Percentiles rank a stretch among this genome's conserved stretches.
Evolutionary conservation across 1,140 invertebrate species (phyloP).

Genomic region (Conus betulinus): DNA sequence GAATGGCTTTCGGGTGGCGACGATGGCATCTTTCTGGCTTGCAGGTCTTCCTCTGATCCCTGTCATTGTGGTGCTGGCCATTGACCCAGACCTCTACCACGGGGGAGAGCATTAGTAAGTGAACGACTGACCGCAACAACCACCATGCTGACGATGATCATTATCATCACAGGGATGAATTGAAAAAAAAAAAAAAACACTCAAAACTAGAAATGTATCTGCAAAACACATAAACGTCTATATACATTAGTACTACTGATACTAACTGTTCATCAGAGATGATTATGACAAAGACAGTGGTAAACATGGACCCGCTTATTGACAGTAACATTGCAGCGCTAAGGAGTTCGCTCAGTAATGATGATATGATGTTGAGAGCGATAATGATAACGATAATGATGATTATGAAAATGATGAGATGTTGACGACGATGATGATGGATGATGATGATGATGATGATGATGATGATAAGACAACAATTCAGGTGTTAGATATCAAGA

Average conservation of each 20-base stretch:
- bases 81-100: slow-evolving; percentile 64
- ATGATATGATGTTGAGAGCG: slow-evolving; percentile 33
- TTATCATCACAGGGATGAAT: neutral
- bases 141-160: neutral
- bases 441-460: slow-evolving; percentile 46
- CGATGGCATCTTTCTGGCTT: neutral
- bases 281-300: slow-evolving; percentile 21
- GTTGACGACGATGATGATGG: no score
- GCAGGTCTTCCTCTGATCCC: slow-evolving; percentile 67
- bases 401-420: slow-evolving; percentile 40
- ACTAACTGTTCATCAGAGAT: neutral
- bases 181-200: neutral
- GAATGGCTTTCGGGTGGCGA: no score
- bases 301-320: neutral
- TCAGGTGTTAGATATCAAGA: no score
- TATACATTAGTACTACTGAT: no score
- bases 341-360: no score
- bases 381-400: slow-evolving; percentile 35
- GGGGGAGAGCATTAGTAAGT: slow-evolving; percentile 64
- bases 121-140: no score
- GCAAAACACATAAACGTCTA: no score
- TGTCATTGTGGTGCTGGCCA: slow-evolving; percentile 57
- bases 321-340: no score
- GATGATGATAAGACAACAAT: slow-evolving; percentile 7
- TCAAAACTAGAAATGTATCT: neutral